phyloP scores from a whole-genome alignment of 2,797 vertebrate species.

The Petrocephalus schoutedeni region DNA sequence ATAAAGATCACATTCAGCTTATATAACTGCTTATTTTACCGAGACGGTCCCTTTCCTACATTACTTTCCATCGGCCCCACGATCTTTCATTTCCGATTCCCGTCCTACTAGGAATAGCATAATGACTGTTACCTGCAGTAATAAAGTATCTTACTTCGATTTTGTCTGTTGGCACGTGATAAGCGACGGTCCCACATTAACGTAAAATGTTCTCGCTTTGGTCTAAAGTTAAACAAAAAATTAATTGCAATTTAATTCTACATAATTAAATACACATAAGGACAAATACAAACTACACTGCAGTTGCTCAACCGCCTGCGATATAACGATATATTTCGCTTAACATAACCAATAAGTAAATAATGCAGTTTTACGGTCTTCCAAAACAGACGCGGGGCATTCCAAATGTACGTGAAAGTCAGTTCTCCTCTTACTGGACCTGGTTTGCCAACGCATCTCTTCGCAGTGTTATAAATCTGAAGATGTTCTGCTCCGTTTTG shows the following conservation, averaged over 20 bases:
- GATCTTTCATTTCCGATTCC: neutral
- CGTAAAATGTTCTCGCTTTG: neutral
- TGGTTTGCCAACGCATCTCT: neutral
- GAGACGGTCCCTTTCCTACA: neutral
- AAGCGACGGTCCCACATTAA: neutral
- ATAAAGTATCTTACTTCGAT: neutral
- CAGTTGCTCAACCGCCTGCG: neutral
- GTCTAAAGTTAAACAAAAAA: neutral
- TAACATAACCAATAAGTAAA: neutral
- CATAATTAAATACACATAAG: neutral
- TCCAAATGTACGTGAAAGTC: neutral
- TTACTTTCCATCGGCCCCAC: neutral
- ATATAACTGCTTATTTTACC: neutral
- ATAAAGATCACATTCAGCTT: neutral
- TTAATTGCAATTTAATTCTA: neutral
- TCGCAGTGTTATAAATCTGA: neutral
- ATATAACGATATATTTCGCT: neutral
- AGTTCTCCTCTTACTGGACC: neutral
- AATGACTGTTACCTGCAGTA: neutral
- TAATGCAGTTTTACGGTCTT: neutral
- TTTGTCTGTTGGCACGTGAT: slow-evolving; percentile 17
- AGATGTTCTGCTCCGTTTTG: neutral
- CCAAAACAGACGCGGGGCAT: neutral
- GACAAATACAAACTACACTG: neutral
- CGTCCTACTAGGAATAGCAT: neutral